phyloP scores from a whole-genome alignment of 1,140 invertebrate genomes.

The Procambarus clarkii region DNA sequence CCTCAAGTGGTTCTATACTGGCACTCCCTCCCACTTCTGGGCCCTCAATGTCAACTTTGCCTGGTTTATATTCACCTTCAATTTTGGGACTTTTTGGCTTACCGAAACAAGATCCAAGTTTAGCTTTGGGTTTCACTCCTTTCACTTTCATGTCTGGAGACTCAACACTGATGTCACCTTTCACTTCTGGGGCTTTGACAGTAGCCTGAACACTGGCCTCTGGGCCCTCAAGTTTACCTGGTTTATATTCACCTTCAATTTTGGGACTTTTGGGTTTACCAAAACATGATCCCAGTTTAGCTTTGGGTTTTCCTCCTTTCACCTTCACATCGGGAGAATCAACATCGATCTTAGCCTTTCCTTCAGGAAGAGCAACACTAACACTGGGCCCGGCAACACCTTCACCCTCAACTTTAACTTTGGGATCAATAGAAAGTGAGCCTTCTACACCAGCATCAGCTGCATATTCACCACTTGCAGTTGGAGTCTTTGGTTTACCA shows the following conservation, averaged over 20 bases:
- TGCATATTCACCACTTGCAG: constrained; percentile 6
- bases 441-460: constrained; percentile 16
- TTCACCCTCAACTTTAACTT: constrained; percentile 28
- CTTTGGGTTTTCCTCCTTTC: constrained; percentile 47
- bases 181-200: constrained; percentile 23
- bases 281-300: constrained; percentile 63
- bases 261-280: constrained; percentile 49
- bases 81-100: constrained; percentile 56
- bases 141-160: constrained; percentile 27
- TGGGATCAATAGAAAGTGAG: neutral
- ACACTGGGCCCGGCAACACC: constrained; percentile 16
- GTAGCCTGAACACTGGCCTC: constrained; percentile 10
- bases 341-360: constrained; percentile 22
- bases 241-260: constrained; percentile 54
- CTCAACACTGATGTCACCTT: constrained; percentile 33
- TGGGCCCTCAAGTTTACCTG: constrained; percentile 13
- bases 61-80: constrained; percentile 46
- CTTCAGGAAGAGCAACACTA: constrained; percentile 35
- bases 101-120: constrained; percentile 62
- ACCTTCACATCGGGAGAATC: constrained; percentile 51
- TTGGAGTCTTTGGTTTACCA: constrained; percentile 27
- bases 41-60: constrained; percentile 16
- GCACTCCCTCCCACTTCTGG: constrained; percentile 10
- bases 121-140: constrained; percentile 31
- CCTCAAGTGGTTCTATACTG: neutral